Percentiles rank a stretch among this genome's conserved stretches.
phyloP scores from a whole-genome alignment of 2,113 vertebrate genomes.

The Hypocryptadius cinnamomeus region DNA sequence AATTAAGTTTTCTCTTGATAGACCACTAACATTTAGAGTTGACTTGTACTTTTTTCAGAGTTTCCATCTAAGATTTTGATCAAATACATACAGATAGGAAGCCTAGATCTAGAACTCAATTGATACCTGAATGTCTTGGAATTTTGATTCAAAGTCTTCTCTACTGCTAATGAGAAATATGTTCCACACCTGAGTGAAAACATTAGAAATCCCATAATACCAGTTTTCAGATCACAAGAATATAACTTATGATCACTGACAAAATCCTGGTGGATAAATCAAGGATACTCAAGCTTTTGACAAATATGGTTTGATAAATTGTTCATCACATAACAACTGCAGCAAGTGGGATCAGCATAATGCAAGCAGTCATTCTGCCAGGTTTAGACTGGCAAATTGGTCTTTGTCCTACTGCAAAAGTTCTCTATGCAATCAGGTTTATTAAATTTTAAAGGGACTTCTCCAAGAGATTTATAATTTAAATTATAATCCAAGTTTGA shows the following conservation, averaged over 20 bases:
- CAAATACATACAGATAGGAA: neutral
- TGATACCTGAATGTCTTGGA: neutral
- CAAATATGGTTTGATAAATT: neutral
- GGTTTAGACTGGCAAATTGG: neutral
- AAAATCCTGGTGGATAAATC: neutral
- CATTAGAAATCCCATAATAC: neutral
- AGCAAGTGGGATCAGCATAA: neutral
- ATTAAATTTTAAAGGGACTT: neutral
- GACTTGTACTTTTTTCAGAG: neutral
- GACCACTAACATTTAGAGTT: neutral
- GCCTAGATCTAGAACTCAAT: neutral
- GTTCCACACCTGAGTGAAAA: neutral
- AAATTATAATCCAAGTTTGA: neutral
- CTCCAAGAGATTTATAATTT: neutral
- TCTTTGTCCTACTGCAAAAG: neutral
- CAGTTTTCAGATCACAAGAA: neutral
- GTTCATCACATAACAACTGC: neutral
- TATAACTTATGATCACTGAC: neutral
- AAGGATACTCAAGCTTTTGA: neutral
- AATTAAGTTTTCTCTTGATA: neutral
- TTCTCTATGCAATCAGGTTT: neutral
- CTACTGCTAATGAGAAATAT: neutral
- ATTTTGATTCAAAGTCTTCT: neutral
- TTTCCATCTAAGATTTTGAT: neutral
- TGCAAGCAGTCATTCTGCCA: neutral